phyloP scores from a whole-genome alignment of 2,797 vertebrate species.

The Syncerus caffer region DNA sequence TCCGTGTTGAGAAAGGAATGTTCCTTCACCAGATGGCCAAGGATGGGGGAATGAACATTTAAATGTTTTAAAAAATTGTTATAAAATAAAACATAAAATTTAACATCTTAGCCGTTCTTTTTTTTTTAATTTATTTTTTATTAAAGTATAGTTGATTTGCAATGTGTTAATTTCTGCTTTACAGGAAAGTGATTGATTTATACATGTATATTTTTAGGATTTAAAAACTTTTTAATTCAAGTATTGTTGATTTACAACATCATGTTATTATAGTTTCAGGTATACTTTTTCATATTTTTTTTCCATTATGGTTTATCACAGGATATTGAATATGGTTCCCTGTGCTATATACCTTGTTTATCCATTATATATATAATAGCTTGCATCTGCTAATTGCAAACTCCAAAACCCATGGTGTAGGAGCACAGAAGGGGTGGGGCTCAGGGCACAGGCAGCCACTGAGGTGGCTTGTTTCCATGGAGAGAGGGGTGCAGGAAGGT shows the following conservation, averaged over 20 bases:
- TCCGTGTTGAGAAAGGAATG: neutral
- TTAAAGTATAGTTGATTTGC: neutral
- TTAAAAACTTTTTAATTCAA: neutral
- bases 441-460: neutral
- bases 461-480: neutral
- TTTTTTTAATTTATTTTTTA: neutral
- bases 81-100: neutral
- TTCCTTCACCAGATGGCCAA: neutral
- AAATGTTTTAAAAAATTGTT: neutral
- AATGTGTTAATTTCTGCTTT: neutral
- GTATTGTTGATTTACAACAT: neutral
- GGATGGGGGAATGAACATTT: neutral
- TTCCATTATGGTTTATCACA: neutral
- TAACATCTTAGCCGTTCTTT: neutral
- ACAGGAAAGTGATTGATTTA: neutral
- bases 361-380: neutral
- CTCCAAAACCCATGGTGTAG: neutral
- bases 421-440: neutral
- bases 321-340: neutral
- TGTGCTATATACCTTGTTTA: neutral
- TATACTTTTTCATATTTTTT: neutral
- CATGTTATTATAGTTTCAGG: neutral
- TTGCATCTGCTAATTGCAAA: neutral
- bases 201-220: neutral
- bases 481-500: neutral